Conservation (phyloP, 1,140 invertebrate species). For the Leptinotarsa lineolata region DNA sequence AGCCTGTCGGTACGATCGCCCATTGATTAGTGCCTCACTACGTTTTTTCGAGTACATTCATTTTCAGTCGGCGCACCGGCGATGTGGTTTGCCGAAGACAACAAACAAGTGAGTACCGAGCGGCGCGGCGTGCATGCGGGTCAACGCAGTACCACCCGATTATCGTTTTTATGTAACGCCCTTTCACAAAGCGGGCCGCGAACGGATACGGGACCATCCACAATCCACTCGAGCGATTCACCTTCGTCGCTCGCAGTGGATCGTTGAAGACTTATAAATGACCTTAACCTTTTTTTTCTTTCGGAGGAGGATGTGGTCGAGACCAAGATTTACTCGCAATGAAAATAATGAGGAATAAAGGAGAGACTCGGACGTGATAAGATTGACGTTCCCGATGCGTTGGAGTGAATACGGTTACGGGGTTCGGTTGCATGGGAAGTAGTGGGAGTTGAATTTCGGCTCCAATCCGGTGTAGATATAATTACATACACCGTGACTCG, state of each 20-base stretch:
- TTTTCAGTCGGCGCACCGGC: background rate
- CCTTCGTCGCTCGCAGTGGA: background rate
- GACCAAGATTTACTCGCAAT: slow-evolving; percentile 2
- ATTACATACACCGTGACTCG: too few relatives aligned
- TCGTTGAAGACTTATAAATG: slow-evolving; percentile 7
- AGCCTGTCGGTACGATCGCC: too few relatives aligned
- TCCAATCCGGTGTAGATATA: too few relatives aligned
- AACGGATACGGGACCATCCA: slow-evolving; percentile 7
- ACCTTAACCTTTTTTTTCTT: slow-evolving; percentile 2
- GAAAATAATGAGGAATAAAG: slow-evolving; percentile 6
- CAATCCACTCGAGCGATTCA: background rate
- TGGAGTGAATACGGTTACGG: too few relatives aligned
- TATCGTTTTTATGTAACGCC: slow-evolving; percentile 2
- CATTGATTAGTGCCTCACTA: too few relatives aligned
- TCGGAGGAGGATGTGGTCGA: background rate
- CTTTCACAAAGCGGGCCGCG: slow-evolving; percentile 4
- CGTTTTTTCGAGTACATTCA: too few relatives aligned
- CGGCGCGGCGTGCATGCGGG: background rate
- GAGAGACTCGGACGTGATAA: background rate
- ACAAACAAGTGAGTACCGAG: background rate
- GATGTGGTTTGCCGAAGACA: background rate
- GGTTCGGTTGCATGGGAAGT: too few relatives aligned
- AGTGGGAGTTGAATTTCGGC: too few relatives aligned
- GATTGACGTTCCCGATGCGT: background rate
- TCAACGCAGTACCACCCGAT: slow-evolving; percentile 4